A percentile compares a stretch with the other conserved stretches of the same genome.
These are phyloP conservation scores for Meganola albula DNA, from an alignment of 2,888 invertebrate genomes.

Conservation along the genomic window DNA sequence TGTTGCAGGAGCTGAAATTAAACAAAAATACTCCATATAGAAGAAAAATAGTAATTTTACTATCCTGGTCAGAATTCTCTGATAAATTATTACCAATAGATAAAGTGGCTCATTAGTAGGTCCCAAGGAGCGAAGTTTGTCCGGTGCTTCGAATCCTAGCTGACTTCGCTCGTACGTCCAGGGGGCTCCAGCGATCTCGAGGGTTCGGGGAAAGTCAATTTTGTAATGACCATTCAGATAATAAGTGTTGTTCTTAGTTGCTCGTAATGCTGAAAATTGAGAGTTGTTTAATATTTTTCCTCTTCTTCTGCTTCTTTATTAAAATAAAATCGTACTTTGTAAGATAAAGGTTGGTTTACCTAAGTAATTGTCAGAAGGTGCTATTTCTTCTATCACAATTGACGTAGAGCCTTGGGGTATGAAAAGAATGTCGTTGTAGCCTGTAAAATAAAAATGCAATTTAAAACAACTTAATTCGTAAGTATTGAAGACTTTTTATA, in stretches of 20 bases:
- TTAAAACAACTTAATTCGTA: not conserved
- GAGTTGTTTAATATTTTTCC: no score
- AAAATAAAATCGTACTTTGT: no score
- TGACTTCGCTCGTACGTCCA: conserved; percentile 93
- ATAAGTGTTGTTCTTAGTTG: conserved; percentile 89
- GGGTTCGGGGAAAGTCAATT: conserved; percentile 91
- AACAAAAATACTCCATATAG: not conserved
- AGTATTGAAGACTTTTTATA: not conserved
- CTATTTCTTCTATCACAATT: conserved; percentile 86
- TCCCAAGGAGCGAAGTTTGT: conserved; percentile 88
- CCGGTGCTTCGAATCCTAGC: conserved; percentile 89
- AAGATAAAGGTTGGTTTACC: no score
- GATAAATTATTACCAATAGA: conserved; percentile 80
- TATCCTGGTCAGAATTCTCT: not conserved
- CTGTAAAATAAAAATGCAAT: conserved; percentile 60
- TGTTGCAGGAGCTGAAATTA: conserved; percentile 83
- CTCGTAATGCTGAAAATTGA: conserved; percentile 82
- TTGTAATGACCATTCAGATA: conserved; percentile 97
- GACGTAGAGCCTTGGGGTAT: conserved; percentile 96
- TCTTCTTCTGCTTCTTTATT: no score
- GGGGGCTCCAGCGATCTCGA: conserved; percentile 88
- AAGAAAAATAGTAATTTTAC: no score
- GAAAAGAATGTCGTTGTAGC: conserved; percentile 94
- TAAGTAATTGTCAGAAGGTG: conserved; percentile 92
- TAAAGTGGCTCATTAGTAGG: conserved; percentile 94